These are phyloP conservation scores for Hypomecis atomaria DNA, from an alignment of 2,888 invertebrate genomes.

Conservation along the genomic window DNA sequence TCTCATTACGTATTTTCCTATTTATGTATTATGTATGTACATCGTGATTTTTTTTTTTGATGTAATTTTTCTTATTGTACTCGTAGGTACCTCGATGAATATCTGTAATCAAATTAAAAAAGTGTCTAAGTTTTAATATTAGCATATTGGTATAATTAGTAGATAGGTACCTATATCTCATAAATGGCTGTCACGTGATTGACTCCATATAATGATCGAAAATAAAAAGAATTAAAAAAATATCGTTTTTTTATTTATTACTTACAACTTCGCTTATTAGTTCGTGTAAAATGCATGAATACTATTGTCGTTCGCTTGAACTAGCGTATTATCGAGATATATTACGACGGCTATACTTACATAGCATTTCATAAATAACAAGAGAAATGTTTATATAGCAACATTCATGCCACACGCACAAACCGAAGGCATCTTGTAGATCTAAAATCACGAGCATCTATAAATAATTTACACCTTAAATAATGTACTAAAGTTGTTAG, in stretches of 20 bases:
- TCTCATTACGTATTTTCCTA: too few relatives aligned
- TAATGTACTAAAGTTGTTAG: constrained; percentile 41
- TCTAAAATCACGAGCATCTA: constrained; percentile 57
- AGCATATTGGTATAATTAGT: too few relatives aligned
- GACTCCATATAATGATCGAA: not conserved
- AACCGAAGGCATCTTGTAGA: constrained; percentile 49
- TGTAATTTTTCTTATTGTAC: too few relatives aligned
- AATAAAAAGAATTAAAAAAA: constrained; percentile 35
- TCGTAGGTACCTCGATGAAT: too few relatives aligned
- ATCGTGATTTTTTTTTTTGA: too few relatives aligned
- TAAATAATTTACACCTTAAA: constrained; percentile 44
- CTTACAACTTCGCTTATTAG: constrained; percentile 60
- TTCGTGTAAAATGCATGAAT: constrained; percentile 77
- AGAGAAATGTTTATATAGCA: constrained; percentile 47
- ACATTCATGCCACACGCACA: constrained; percentile 47
- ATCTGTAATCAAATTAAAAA: too few relatives aligned
- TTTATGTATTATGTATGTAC: too few relatives aligned
- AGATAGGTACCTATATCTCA: too few relatives aligned
- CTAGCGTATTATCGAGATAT: constrained; percentile 52
- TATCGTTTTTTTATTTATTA: constrained; percentile 44
- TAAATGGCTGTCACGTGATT: too few relatives aligned
- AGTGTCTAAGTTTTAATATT: too few relatives aligned
- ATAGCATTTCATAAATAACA: constrained; percentile 53
- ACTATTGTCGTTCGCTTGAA: constrained; percentile 60
- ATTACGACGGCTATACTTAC: constrained; percentile 56